Evolutionary conservation across 2,113 vertebrate species (phyloP).

Genomic region (Lampris incognitus): DNA sequence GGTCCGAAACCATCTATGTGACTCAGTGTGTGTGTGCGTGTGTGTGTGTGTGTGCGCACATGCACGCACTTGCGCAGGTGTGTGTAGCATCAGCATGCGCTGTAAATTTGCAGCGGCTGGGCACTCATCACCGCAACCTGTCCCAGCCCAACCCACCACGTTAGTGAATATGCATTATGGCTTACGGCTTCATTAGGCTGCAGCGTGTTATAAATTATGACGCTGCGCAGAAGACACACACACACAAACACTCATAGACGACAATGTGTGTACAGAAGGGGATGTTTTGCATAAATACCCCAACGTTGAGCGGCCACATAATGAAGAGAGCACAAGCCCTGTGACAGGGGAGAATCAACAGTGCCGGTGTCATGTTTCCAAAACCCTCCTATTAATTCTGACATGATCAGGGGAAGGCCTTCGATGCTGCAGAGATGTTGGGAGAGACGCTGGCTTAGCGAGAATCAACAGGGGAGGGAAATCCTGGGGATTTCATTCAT

Average conservation of each 20-base stretch:
- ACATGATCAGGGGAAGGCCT: slow-evolving; percentile 43
- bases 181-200: slow-evolving; percentile 83
- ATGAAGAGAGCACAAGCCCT: slow-evolving; percentile 68
- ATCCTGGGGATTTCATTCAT: slow-evolving; percentile 60
- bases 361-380: slow-evolving; percentile 55
- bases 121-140: slow-evolving; percentile 54
- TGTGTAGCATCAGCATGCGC: slow-evolving; percentile 43
- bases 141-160: slow-evolving; percentile 62
- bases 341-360: slow-evolving; percentile 70
- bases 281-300: slow-evolving; percentile 72
- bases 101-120: slow-evolving; percentile 71
- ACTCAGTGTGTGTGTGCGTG: neutral
- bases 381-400: slow-evolving; percentile 54
- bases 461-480: slow-evolving; percentile 59
- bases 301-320: slow-evolving; percentile 63
- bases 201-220: slow-evolving; percentile 78
- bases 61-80: slow-evolving; percentile 9
- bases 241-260: slow-evolving; percentile 50
- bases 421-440: slow-evolving; percentile 33
- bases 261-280: slow-evolving; percentile 33
- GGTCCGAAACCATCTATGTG: neutral
- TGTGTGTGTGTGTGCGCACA: neutral
- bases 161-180: slow-evolving; percentile 82
- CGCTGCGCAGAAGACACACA: slow-evolving; percentile 53
- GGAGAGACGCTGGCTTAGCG: slow-evolving; percentile 36